phyloP scores from a whole-genome alignment of 2,888 invertebrate genomes.

The Lobophora halterata region DNA sequence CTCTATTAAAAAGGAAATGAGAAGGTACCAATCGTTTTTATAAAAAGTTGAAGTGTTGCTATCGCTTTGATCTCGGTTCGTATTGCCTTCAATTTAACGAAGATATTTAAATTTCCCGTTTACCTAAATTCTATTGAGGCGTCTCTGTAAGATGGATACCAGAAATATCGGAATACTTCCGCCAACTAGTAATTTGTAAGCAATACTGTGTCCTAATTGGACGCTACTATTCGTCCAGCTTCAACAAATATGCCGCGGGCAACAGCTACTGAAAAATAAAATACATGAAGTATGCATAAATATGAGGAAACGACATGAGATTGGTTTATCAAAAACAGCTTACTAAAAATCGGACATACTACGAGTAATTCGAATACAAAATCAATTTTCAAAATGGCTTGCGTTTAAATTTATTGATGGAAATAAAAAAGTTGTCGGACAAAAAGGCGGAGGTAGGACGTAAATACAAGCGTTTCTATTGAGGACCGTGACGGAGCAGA shows the following conservation, averaged over 20 bases:
- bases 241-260: too few species aligned
- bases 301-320: too few species aligned
- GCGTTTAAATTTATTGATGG: conserved; percentile 42
- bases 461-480: conserved; percentile 75
- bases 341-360: conserved; percentile 13
- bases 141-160: too few species aligned
- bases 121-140: conserved; percentile 41
- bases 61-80: conserved; percentile 55
- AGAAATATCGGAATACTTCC: too few species aligned
- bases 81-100: conserved; percentile 50
- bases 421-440: conserved; percentile 59
- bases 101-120: conserved; percentile 51
- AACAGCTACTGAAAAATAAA: too few species aligned
- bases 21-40: conserved; percentile 49
- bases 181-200: too few species aligned
- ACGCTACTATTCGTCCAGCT: too few species aligned
- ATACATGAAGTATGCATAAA: too few species aligned
- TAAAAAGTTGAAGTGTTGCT: conserved; percentile 53
- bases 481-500: conserved; percentile 74
- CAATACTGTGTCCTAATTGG: too few species aligned
- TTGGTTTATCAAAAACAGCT: too few species aligned
- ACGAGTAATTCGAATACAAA: conserved; percentile 30
- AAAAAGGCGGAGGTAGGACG: conserved; percentile 60
- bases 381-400: conserved; percentile 46
- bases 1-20: conserved; percentile 59